A percentile compares a stretch with the other conserved stretches of the same genome.
Conservation (phyloP, 2,888 invertebrate genomes). For the Eumacrocentrus americanus region DNA sequence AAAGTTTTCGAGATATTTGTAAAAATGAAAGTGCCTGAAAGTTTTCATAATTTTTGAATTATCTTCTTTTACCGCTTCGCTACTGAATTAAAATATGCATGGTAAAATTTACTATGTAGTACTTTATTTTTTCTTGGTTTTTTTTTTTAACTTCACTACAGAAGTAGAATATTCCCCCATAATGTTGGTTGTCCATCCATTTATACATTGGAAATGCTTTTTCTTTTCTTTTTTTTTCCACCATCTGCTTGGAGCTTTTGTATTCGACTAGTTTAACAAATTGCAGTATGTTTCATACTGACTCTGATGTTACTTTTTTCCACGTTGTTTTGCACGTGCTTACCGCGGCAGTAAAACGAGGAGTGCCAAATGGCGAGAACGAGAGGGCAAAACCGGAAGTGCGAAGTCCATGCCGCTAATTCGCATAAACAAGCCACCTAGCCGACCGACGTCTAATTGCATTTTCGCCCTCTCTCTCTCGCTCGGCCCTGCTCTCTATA, state of each 20-base stretch:
- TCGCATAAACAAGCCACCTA: constrained; percentile 42
- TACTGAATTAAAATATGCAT: too few species aligned
- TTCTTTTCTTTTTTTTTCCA: background rate
- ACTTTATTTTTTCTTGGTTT: too few species aligned
- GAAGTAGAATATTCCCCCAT: too few species aligned
- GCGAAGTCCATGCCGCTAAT: constrained; percentile 34
- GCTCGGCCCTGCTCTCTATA: constrained; percentile 19
- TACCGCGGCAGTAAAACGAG: background rate
- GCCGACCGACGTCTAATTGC: constrained; percentile 43
- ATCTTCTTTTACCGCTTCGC: too few species aligned
- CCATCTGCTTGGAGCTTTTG: background rate
- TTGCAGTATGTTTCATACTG: too few species aligned
- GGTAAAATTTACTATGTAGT: too few species aligned
- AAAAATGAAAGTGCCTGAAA: too few species aligned
- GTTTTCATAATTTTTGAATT: too few species aligned
- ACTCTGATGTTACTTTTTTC: background rate
- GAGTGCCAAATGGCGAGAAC: background rate
- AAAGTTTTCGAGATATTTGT: too few species aligned
- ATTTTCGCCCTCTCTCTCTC: constrained; percentile 33
- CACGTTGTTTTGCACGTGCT: background rate
- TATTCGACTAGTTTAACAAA: constrained; percentile 1
- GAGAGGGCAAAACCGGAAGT: constrained; percentile 23
- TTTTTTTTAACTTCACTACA: too few species aligned
- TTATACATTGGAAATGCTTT: too few species aligned
- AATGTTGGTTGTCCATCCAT: too few species aligned